Conservation (phyloP, 2,888 invertebrate species). For the Cheilosia impressa region DNA sequence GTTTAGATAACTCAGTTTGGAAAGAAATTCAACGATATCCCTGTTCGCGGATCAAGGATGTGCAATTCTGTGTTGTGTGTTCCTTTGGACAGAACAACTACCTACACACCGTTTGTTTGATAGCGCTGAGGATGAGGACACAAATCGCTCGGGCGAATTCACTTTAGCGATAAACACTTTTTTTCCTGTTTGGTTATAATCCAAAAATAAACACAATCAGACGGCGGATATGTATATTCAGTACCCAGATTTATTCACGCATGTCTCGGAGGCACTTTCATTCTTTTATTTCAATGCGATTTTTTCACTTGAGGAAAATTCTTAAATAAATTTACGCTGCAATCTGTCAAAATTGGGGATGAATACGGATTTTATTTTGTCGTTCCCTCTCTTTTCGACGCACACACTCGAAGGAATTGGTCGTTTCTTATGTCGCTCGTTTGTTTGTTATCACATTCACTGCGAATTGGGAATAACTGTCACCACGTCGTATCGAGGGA, state of each 20-base stretch:
- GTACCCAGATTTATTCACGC: slow-evolving; percentile 76
- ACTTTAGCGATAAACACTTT: slow-evolving; percentile 12
- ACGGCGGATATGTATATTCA: slow-evolving; percentile 45
- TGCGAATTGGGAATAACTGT: slow-evolving; percentile 22
- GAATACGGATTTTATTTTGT: slow-evolving; percentile 37
- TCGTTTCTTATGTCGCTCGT: slow-evolving; percentile 63
- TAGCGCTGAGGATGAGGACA: slow-evolving; percentile 30
- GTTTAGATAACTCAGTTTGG: slow-evolving; percentile 76
- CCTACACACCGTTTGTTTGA: slow-evolving; percentile 8
- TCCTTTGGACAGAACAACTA: slow-evolving; percentile 13
- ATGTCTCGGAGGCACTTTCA: slow-evolving; percentile 59
- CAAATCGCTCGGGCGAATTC: slow-evolving; percentile 31
- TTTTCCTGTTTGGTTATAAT: slow-evolving; percentile 54
- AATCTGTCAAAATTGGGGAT: slow-evolving; percentile 68
- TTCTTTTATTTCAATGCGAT: slow-evolving; percentile 34
- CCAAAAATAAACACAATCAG: slow-evolving; percentile 78
- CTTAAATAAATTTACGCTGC: slow-evolving; percentile 34
- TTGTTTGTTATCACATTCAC: slow-evolving; percentile 53
- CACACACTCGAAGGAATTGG: slow-evolving; percentile 49
- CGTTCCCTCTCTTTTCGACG: slow-evolving; percentile 63
- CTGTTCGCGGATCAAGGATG: slow-evolving; percentile 20
- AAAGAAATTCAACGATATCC: slow-evolving; percentile 49
- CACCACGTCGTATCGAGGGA: slow-evolving; percentile 22
- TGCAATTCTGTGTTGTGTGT: not conserved
- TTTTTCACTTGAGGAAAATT: slow-evolving; percentile 30